Evolutionary conservation across 2,797 vertebrate species (phyloP).

Genomic region (Discoglossus pictus): DNA sequence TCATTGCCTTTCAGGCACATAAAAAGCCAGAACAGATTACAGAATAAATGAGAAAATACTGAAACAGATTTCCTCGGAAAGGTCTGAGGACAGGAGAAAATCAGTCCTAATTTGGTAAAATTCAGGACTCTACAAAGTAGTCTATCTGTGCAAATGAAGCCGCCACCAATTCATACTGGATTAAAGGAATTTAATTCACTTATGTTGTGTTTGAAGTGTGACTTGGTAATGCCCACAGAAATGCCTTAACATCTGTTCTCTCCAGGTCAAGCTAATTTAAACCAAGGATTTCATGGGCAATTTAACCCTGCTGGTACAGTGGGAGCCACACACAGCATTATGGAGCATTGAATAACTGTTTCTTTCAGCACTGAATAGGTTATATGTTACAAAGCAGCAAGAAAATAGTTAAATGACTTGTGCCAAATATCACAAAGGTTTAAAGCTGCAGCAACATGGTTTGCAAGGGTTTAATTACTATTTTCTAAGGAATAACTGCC

Average conservation of each 20-base stretch:
- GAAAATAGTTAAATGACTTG: no score
- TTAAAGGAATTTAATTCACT: conserved; percentile 32
- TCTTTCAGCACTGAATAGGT: not conserved
- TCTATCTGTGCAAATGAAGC: conserved; percentile 17
- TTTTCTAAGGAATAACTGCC: no score
- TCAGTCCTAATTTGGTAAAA: conserved; percentile 27
- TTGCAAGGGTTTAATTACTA: no score
- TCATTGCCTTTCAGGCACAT: not conserved
- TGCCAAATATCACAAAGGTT: no score
- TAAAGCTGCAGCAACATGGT: no score
- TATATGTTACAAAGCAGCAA: conserved; percentile 1
- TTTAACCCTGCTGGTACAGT: conserved; percentile 13
- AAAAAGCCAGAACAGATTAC: not conserved
- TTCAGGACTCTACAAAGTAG: not conserved
- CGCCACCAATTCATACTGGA: conserved; percentile 20
- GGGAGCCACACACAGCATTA: not conserved
- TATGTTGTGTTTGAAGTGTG: conserved; percentile 14
- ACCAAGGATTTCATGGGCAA: conserved; percentile 19
- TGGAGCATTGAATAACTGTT: no score
- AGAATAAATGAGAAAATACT: not conserved
- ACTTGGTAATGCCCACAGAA: conserved; percentile 20
- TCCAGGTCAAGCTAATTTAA: conserved; percentile 21
- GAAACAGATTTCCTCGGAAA: not conserved
- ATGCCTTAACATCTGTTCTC: conserved; percentile 23
- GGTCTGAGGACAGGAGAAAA: conserved; percentile 6